Evolutionary conservation across 1,140 invertebrate species (phyloP).

Genomic region (Phymorhynchus buccinoides): DNA sequence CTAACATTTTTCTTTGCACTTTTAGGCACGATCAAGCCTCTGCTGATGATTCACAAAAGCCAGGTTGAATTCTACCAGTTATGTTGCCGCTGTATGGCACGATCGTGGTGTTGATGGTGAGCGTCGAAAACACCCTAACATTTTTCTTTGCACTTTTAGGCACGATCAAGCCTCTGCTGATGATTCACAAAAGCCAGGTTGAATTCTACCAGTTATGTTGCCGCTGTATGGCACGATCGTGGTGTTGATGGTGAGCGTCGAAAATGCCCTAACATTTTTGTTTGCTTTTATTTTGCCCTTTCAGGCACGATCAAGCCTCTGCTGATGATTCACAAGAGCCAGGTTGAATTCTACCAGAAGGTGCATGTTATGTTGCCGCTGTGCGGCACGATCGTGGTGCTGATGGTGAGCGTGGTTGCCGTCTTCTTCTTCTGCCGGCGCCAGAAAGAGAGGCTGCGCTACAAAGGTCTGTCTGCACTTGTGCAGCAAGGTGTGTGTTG

Average conservation of each 20-base stretch:
- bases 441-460: constrained; percentile 58
- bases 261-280: no score
- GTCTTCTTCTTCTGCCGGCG: constrained; percentile 75
- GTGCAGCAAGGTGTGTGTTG: not conserved
- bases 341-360: constrained; percentile 82
- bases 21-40: no score
- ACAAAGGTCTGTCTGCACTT: constrained; percentile 64
- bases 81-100: no score
- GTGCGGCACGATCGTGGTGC: constrained; percentile 85
- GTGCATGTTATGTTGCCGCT: constrained; percentile 95
- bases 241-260: constrained; percentile 88
- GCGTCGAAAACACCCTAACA: no score
- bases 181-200: constrained; percentile 82
- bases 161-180: constrained; percentile 92
- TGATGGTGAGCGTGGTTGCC: constrained; percentile 92
- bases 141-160: constrained; percentile 82
- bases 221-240: constrained; percentile 92
- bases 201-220: constrained; percentile 87
- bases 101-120: no score
- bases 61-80: no score
- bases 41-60: no score
- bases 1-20: no score
- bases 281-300: constrained; percentile 74
- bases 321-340: constrained; percentile 85
- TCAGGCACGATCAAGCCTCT: constrained; percentile 94